A percentile compares a stretch with the other conserved stretches of the same genome.
Evolutionary conservation across 2,113 vertebrate species (phyloP).

Genomic region (Atlantisia rogersi): DNA sequence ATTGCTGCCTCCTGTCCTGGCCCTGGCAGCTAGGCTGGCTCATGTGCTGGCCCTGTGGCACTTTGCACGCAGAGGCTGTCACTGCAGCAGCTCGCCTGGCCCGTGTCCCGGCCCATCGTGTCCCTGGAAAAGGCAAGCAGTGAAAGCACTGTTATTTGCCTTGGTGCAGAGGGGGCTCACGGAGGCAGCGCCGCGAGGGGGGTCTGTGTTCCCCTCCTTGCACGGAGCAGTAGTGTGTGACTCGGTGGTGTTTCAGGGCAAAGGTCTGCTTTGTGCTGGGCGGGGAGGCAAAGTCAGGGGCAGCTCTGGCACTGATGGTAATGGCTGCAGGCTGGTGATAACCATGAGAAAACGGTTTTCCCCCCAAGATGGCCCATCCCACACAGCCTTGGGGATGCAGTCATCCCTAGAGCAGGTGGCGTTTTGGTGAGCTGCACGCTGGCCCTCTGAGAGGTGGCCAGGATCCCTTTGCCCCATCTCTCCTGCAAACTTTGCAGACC

Average conservation of each 20-base stretch:
- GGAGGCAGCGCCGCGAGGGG: neutral
- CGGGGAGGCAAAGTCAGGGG: neutral
- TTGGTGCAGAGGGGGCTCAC: neutral
- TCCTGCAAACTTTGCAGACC: neutral
- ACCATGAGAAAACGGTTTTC: neutral
- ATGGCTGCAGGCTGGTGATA: neutral
- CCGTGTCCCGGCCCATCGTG: rapidly evolving
- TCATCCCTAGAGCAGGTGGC: rapidly evolving
- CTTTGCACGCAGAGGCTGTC: neutral
- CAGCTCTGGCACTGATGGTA: neutral
- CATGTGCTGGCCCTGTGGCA: neutral
- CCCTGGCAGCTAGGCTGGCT: neutral
- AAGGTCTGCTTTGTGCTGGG: neutral
- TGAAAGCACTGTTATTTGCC: neutral
- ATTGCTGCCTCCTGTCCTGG: neutral
- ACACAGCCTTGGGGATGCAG: rapidly evolving
- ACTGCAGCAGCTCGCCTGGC: neutral
- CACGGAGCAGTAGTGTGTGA: neutral
- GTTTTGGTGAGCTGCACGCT: rapidly evolving
- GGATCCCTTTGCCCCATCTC: neutral
- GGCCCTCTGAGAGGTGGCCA: neutral
- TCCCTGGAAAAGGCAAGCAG: neutral
- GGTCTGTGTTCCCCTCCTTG: neutral
- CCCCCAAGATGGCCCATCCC: no score
- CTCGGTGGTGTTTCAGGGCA: neutral